Evolutionary conservation across 1,140 invertebrate genomes (phyloP), one percentile per base, ranked within the genome.

Genomic region (Drosophila arizonae): DNA sequence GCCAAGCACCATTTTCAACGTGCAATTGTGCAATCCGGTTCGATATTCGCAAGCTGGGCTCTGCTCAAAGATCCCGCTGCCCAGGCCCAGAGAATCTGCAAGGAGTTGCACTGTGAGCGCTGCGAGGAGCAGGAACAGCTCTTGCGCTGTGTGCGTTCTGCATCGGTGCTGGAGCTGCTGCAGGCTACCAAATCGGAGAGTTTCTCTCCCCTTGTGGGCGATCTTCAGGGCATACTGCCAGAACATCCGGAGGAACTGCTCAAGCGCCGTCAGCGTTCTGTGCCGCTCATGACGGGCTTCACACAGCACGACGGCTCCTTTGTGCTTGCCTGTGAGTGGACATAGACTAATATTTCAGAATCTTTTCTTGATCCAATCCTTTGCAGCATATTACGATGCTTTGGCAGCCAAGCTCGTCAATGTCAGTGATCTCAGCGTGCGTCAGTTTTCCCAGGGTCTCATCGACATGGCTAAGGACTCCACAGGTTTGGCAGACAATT

Each of bases 251-350:
- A 66, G 21, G 63, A 80, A 6, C 28, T 91, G 21, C 41, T 79
- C 3, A 63, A 74, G 6, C 57, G 56, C 2, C 77, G 67, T 48
- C 46, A 78, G 11, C 71, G 64, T 15, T 54, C 65, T 0, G 71
- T 90, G 46, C 85, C 91, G 0, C 13, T 91, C n/a, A 67, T 92
- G 61, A 81, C 88, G 5, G 91, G 91, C 6, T 88, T 90, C 13
- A 92, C 91, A 1, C 76, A 91, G 54, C 87, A 92, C 54, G 91
- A 92, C 66, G 91, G 91, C 4, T 77, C 85, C 4, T 91, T 91
- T 63, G 72, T 87, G 6, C 39, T 91, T 43, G 87, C 87, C 54
- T 71, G 90, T 91, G 46, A 70, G 76, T 81, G 11, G 4, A 43
- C 8, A 17, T 36, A 5, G 1, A 3, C 17, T 13, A 6, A 15